Conservation (phyloP, 2,888 invertebrate genomes). For the Aquatica leii region DNA sequence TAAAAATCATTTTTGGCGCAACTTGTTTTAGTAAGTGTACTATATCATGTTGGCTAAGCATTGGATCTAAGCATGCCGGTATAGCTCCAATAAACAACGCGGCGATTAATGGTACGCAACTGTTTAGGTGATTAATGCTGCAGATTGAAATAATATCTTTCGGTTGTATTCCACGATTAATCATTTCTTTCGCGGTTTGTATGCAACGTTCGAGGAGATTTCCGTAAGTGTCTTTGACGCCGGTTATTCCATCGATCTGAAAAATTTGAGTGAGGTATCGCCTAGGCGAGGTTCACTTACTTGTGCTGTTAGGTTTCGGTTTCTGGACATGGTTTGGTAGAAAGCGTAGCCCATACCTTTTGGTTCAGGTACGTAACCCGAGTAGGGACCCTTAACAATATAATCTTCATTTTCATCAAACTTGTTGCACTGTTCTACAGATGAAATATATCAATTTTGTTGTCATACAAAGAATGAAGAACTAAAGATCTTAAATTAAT, state of each 20-base stretch:
- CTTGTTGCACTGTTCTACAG: neutral
- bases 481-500: too few species aligned
- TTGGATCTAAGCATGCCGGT: constrained; percentile 48
- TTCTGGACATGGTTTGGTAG: constrained; percentile 12
- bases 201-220: constrained; percentile 43
- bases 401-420: neutral
- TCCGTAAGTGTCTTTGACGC: constrained; percentile 53
- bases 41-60: constrained; percentile 42
- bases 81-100: constrained; percentile 60
- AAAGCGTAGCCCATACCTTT: constrained; percentile 22
- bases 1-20: constrained; percentile 47
- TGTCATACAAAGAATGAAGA: too few species aligned
- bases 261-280: neutral
- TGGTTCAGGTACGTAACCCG: constrained; percentile 14
- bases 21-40: constrained; percentile 44
- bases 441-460: too few species aligned
- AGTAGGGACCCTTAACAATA: constrained; percentile 15
- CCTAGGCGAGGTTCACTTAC: too few species aligned
- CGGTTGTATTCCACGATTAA: constrained; percentile 53
- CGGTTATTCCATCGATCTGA: constrained; percentile 27
- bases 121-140: constrained; percentile 60
- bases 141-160: constrained; percentile 62
- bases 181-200: constrained; percentile 20
- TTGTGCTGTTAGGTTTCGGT: constrained; percentile 22
- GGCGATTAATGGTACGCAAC: constrained; percentile 61